Conservation (phyloP, 2,797 vertebrate genomes). For the Adrianichthys oophorus region DNA sequence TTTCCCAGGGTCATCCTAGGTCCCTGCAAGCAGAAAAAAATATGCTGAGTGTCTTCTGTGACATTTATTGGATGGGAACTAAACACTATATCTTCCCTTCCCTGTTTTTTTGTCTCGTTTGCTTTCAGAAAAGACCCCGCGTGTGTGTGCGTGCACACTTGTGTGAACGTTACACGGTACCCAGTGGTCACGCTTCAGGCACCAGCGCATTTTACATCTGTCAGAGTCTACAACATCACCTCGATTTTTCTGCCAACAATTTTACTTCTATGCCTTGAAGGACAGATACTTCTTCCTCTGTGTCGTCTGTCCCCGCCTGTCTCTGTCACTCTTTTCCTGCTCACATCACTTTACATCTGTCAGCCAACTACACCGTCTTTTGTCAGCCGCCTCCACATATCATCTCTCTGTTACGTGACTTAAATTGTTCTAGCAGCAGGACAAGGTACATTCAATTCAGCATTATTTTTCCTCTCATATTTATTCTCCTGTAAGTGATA, state of each 20-base stretch:
- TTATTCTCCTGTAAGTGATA: constrained; percentile 27
- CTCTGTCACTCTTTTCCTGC: constrained; percentile 50
- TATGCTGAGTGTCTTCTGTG: constrained; percentile 75
- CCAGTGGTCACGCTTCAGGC: constrained; percentile 70
- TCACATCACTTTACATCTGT: constrained; percentile 50
- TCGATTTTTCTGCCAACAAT: constrained; percentile 64
- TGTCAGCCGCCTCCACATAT: constrained; percentile 47
- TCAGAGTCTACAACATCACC: constrained; percentile 68
- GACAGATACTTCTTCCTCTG: constrained; percentile 48
- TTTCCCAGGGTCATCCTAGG: constrained; percentile 73
- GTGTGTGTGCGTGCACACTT: constrained; percentile 4
- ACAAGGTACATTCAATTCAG: constrained; percentile 24
- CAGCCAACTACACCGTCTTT: constrained; percentile 42
- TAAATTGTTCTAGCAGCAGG: constrained; percentile 12
- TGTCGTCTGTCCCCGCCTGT: constrained; percentile 36
- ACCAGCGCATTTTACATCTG: constrained; percentile 65
- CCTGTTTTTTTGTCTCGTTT: constrained; percentile 43
- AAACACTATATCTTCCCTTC: constrained; percentile 51
- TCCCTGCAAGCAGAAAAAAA: constrained; percentile 61
- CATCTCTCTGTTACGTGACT: constrained; percentile 15
- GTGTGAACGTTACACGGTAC: constrained; percentile 34
- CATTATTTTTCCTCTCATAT: constrained; percentile 38
- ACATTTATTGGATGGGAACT: constrained; percentile 74
- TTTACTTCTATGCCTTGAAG: constrained; percentile 60
- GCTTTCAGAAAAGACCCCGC: constrained; percentile 31